Evolutionary conservation across 2,888 invertebrate species (phyloP).

Genomic region (Saturnia japonica): DNA sequence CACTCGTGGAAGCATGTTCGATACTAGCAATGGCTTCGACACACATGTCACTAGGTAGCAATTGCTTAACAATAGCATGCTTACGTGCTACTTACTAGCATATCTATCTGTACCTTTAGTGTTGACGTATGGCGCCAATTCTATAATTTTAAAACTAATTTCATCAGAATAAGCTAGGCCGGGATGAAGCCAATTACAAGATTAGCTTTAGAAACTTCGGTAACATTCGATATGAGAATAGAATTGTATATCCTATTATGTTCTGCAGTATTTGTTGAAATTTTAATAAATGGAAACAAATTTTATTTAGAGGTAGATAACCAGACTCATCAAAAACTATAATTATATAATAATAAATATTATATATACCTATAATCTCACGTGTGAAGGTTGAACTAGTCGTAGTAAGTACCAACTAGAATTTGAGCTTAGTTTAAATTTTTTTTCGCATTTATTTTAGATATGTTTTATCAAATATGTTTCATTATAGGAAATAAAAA

Average conservation of each 20-base stretch:
- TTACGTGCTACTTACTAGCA: too few relatives aligned
- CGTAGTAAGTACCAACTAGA: constrained; percentile 12
- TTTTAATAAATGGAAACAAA: background rate
- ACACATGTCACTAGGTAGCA: too few relatives aligned
- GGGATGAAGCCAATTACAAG: background rate
- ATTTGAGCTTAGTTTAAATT: background rate
- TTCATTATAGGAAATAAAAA: background rate
- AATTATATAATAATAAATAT: too few relatives aligned
- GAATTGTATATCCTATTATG: background rate
- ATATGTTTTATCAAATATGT: background rate
- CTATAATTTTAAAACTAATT: background rate
- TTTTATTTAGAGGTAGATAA: background rate
- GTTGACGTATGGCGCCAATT: background rate
- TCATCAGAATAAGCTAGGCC: background rate
- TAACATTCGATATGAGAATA: constrained; percentile 1
- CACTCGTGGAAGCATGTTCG: too few relatives aligned
- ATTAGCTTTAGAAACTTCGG: background rate
- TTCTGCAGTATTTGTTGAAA: constrained; percentile 1
- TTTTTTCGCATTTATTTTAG: constrained; percentile 1
- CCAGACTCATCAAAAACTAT: constrained; percentile 21
- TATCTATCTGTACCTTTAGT: too few relatives aligned
- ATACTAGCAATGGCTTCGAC: too few relatives aligned
- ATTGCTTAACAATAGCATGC: too few relatives aligned
- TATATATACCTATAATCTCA: too few relatives aligned
- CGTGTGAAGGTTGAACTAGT: constrained; percentile 11